phyloP scores from a whole-genome alignment of 1,140 invertebrate species.

The Sinella curviseta region DNA sequence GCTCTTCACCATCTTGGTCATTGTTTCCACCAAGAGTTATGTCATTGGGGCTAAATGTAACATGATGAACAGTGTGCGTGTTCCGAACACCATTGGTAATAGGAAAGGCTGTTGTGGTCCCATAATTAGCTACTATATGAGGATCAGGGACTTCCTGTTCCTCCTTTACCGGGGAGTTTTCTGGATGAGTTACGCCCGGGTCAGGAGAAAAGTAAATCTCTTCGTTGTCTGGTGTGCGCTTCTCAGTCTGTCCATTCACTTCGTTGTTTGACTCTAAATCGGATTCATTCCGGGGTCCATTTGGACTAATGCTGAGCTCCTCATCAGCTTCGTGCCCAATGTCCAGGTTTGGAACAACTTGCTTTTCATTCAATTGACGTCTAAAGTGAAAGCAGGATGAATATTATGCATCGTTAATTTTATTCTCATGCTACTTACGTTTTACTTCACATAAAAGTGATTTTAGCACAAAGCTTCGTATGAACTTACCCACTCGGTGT shows the following conservation, averaged over 20 bases:
- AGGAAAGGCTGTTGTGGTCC: conserved; percentile 21
- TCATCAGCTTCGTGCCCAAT: conserved; percentile 47
- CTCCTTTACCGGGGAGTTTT: background rate
- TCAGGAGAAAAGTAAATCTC: conserved; percentile 1
- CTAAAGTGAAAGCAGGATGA: conserved; percentile 30
- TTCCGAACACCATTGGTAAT: background rate
- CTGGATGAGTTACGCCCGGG: background rate
- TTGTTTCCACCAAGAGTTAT: background rate
- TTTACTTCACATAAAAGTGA: background rate
- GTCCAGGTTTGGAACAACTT: conserved; percentile 32
- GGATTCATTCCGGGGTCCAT: conserved; percentile 36
- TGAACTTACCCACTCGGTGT: conserved; percentile 5
- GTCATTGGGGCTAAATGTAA: background rate
- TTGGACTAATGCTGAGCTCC: conserved; percentile 44
- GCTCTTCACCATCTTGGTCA: background rate
- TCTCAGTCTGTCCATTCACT: conserved; percentile 27
- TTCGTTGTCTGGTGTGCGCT: background rate
- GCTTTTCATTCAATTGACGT: conserved; percentile 25
- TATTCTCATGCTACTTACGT: too few species aligned
- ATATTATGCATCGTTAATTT: background rate
- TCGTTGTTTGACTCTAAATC: conserved; percentile 30
- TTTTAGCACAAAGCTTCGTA: background rate
- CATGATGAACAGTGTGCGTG: background rate
- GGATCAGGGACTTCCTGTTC: background rate
- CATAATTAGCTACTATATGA: too few species aligned